These are phyloP conservation scores for Xyrauchen texanus DNA, from an alignment of 2,113 vertebrate genomes.

Conservation along the genomic window DNA sequence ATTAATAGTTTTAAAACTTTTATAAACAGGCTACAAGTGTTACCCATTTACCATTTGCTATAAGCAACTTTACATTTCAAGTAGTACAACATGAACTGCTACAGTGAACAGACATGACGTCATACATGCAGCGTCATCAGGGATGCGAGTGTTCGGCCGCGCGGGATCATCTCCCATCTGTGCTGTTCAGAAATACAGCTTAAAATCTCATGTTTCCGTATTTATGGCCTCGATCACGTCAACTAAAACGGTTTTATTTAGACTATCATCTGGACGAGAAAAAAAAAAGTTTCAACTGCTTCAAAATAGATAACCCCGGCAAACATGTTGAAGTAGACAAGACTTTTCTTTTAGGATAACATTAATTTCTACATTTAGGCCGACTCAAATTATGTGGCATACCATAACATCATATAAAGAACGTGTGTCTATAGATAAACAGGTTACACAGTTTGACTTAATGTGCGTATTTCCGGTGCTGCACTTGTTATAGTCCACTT, in stretches of 20 bases:
- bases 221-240: neutral
- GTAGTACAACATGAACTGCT: slow-evolving; percentile 36
- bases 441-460: neutral
- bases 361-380: too few relatives aligned
- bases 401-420: too few relatives aligned
- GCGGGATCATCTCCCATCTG: slow-evolving; percentile 30
- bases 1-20: too few relatives aligned
- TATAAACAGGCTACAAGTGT: too few relatives aligned
- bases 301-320: neutral
- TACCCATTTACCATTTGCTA: too few relatives aligned
- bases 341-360: too few relatives aligned
- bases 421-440: neutral
- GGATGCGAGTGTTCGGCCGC: slow-evolving; percentile 17
- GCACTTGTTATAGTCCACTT: neutral
- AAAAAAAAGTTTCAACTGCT: too few relatives aligned
- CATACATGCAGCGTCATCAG: slow-evolving; percentile 44
- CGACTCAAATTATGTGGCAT: too few relatives aligned
- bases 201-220: neutral
- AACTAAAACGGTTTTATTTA: neutral
- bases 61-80: neutral
- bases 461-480: slow-evolving; percentile 10
- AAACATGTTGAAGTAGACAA: too few relatives aligned
- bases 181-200: neutral
- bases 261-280: too few relatives aligned
- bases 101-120: slow-evolving; percentile 56